Conservation (phyloP, 2,888 invertebrate species). For the Scaptodrosophila latifasciaeformis region DNA sequence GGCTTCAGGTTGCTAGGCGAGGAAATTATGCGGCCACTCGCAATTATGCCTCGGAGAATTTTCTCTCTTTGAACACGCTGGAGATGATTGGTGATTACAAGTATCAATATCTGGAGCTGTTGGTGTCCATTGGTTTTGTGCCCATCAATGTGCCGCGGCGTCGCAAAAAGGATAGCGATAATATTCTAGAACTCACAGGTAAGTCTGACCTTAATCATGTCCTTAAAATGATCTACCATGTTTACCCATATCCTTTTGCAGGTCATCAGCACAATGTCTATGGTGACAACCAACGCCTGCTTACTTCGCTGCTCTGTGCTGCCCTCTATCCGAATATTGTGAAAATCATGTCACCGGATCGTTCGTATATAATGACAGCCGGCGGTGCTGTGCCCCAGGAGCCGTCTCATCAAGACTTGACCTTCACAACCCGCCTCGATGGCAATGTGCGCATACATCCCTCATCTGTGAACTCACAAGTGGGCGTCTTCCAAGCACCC, state of each 20-base stretch:
- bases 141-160: conserved; percentile 80
- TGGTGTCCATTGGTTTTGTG: conserved; percentile 87
- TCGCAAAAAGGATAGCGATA: conserved; percentile 76
- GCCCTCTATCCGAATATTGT: conserved; percentile 95
- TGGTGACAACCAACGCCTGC: conserved; percentile 83
- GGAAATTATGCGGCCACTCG: conserved; percentile 82
- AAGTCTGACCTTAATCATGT: too few relatives aligned
- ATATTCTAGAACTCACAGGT: conserved; percentile 81
- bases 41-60: conserved; percentile 89
- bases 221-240: too few relatives aligned
- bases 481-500: conserved; percentile 82
- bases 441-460: conserved; percentile 85
- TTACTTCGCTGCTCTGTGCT: conserved; percentile 90
- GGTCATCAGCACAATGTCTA: conserved; percentile 81
- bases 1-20: conserved; percentile 83
- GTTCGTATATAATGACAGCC: conserved; percentile 83
- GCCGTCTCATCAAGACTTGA: conserved; percentile 82
- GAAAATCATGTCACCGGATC: conserved; percentile 85
- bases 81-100: conserved; percentile 91
- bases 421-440: conserved; percentile 84
- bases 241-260: too few relatives aligned
- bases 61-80: conserved; percentile 86
- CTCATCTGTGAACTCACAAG: conserved; percentile 83
- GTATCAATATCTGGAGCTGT: conserved; percentile 84
- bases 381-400: conserved; percentile 85